Base-by-base conservation (phyloP, 2,797 vertebrate species). In the Spondyliosoma cantharus region DNA sequence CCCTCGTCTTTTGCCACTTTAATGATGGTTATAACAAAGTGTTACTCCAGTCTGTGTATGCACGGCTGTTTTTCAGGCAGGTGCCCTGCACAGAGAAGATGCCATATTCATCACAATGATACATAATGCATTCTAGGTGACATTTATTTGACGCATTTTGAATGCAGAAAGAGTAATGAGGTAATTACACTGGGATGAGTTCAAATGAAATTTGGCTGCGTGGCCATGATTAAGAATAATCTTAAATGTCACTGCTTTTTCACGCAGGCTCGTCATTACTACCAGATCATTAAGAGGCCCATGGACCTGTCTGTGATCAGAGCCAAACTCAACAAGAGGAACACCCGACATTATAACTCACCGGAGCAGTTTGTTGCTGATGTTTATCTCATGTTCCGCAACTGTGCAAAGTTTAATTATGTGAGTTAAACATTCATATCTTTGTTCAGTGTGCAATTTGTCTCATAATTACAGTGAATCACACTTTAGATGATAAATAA, bases 321-420 rank as follows among this genome's bases (percentile, higher is more conserved):
- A 67, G 96, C 94, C 87, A 97, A 95, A 70, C 96, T 99, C 74
- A 96, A 93, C 80, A 97, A 95, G 92, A 95, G 91, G 75, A 96
- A 95, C 74, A 90, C 94, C 8, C 93, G 85, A 32, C 96, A 96
- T 90, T 99, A 99, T 62, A 94, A 82, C 82, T 95, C 96, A 25
- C 92, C 96, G 0, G 95, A 97, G 45, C 96, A 99, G 83, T 96
- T 98, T 87, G 97, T 98, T 29, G 91, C 95, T 37, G 98, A 99
- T 3, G 95, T 99, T 77, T 95, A 93, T 76, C 97, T 99, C 83
- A 99, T 99, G 98, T 99, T 99, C 86, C 95, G 92, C 92, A 99
- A 99, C 92, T 99, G 98, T 88, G 97, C 96, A 57, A 99, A 99
- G 91, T 99, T 99, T 93, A 99, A 99, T 91, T 99, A 99, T 49